Base-by-base conservation (phyloP, 2,113 vertebrate genomes). In the Gambusia affinis region DNA sequence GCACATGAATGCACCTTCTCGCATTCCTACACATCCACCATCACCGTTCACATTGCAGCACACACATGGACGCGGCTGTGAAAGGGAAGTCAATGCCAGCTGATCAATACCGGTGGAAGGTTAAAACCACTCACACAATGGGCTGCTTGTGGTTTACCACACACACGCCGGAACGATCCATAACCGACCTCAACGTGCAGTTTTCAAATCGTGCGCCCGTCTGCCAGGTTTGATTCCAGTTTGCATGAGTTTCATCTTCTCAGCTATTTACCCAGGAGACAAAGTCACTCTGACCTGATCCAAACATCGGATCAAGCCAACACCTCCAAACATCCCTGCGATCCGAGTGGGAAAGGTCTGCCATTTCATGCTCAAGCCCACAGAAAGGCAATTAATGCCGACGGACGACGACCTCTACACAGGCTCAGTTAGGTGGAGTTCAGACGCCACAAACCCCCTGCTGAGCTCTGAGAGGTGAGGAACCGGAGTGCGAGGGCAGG, bases 41-140 rank as follows among this genome's bases (percentile, higher is more conserved):
- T 76, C 60, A 70, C 31, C 27, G 33, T 81, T 83, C 62, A 54
- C 44, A 60, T 72, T 60, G 60, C 17, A 72, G 54, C 75, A 61
- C 75, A 30, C 72, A 84, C 70, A 83, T 7, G 4, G 44, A 80
- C 14, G 22, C 35, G 15, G 22, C n/a, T 44, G 72, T 60, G 80
- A 78, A 37, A 33, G 81, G 85, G 84, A 80, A 87, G 89, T 91
- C 93, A 88, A 87, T 86, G 87, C 67, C 31, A 77, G 82, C 84
- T 91, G 76, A 95, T 94, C 94, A 88, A 94, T 95, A 93, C 73
- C 39, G 66, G 93, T 86, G 91, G 91, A 91, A 93, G 93, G 92
- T 94, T 94, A 93, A 93, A 92, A 89, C 91, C 87, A 78, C 92
- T 93, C 77, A 79, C 88, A 91, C 89, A 91, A 92, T 88, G 88